Evolutionary conservation across 2,113 vertebrate species (phyloP).

Genomic region (Mellivora capensis): DNA sequence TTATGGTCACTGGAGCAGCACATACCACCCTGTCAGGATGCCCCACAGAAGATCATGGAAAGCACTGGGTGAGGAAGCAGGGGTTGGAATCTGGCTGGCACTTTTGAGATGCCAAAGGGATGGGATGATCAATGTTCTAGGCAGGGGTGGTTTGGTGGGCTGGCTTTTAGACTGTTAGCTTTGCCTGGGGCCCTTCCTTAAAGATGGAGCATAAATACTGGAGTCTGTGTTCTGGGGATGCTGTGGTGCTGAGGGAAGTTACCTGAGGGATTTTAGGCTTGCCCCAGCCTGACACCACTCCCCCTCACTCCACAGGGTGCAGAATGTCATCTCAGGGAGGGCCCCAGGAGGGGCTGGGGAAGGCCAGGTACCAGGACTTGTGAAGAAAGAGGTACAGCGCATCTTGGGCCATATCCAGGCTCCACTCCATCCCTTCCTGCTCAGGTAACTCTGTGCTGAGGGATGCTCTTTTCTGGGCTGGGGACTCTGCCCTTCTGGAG

Average conservation of each 20-base stretch:
- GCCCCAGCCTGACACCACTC: not conserved
- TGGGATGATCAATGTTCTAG: not conserved
- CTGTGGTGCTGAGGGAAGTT: not conserved
- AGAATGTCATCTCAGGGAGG: not conserved
- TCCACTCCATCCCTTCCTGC: constrained; percentile 54
- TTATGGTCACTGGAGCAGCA: constrained; percentile 68
- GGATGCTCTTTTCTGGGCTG: not conserved
- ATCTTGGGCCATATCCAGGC: constrained; percentile 79
- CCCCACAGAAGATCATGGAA: constrained; percentile 57
- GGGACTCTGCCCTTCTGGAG: not conserved
- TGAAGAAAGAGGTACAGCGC: constrained; percentile 59
- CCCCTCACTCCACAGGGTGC: constrained; percentile 63
- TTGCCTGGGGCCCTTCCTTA: not conserved
- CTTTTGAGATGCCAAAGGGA: not conserved
- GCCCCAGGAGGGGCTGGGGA: rapidly evolving
- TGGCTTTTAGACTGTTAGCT: not conserved
- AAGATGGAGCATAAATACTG: not conserved
- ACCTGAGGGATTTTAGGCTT: not conserved
- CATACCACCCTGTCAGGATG: not conserved
- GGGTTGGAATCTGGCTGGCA: not conserved
- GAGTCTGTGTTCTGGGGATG: not conserved
- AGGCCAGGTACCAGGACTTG: not conserved
- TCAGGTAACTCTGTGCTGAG: constrained; percentile 73
- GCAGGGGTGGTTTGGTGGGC: not conserved
- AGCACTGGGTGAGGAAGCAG: constrained; percentile 75